Evolutionary conservation across 2,113 vertebrate genomes (phyloP).

Genomic region (Fregata magnificens): DNA sequence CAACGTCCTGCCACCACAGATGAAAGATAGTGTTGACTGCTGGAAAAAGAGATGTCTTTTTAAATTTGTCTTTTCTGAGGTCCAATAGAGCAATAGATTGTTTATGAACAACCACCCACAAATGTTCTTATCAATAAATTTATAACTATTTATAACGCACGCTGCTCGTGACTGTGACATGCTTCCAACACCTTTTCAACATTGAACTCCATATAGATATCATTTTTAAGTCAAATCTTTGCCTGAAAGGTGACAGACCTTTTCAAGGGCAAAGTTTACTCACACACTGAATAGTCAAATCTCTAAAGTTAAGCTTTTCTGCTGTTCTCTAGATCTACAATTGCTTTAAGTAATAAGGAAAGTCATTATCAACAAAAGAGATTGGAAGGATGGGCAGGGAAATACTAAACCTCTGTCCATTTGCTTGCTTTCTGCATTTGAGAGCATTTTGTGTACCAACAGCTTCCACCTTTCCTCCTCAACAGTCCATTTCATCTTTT

Average conservation of each 20-base stretch:
- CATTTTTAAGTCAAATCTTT: not conserved
- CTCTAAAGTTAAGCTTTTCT: not conserved
- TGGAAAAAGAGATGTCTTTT: not conserved
- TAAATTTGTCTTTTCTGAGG: not conserved
- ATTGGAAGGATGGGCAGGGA: not conserved
- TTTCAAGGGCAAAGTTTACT: not conserved
- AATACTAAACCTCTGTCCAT: not conserved
- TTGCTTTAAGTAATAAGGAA: not conserved
- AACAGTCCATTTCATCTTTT: not conserved
- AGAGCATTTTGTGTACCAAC: not conserved
- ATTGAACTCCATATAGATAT: not conserved
- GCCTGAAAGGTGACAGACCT: not conserved
- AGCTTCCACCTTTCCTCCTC: not conserved
- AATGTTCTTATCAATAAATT: not conserved
- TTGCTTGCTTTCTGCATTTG: not conserved
- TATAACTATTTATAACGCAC: not conserved
- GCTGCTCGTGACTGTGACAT: not conserved
- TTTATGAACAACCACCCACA: not conserved
- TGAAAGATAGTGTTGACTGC: not conserved
- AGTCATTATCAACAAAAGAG: not conserved
- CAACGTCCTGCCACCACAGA: not conserved
- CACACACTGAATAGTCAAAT: not conserved
- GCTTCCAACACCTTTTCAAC: not conserved
- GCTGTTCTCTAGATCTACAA: not conserved
- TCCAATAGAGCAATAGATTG: not conserved